Evolutionary conservation across 2,888 invertebrate genomes (phyloP).

Genomic region (Julus scandinavius): DNA sequence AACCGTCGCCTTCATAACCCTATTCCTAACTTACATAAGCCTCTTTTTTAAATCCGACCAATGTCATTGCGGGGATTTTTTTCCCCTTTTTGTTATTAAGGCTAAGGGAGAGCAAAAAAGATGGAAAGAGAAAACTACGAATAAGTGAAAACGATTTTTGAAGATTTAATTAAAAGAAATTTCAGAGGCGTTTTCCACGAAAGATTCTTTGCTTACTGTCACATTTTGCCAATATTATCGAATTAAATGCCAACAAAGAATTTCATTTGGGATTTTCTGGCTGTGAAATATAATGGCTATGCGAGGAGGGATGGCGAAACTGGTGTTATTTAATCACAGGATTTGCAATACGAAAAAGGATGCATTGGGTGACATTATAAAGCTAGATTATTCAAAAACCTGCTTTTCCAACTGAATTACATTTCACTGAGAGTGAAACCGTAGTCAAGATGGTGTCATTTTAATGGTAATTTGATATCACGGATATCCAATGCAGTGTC

Average conservation of each 20-base stretch:
- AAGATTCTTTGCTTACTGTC: not conserved
- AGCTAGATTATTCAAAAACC: too few species aligned
- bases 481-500: too few species aligned
- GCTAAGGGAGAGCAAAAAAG: not conserved
- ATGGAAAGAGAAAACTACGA: not conserved
- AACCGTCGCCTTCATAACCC: constrained; percentile 7
- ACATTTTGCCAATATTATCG: not conserved
- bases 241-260: constrained; percentile 10
- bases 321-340: too few species aligned
- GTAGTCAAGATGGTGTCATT: too few species aligned
- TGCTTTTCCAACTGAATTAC: too few species aligned
- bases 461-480: too few species aligned
- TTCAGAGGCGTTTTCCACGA: not conserved
- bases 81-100: not conserved
- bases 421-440: too few species aligned
- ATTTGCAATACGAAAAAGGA: too few species aligned
- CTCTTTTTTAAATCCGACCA: constrained; percentile 9
- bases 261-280: not conserved
- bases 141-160: constrained; percentile 33
- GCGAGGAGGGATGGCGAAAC: too few species aligned
- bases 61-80: constrained; percentile 4
- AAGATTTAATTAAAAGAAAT: constrained; percentile 26
- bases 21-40: constrained; percentile 25
- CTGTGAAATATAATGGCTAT: not conserved
- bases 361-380: too few species aligned